These are phyloP conservation scores for Spheniscus mendiculus DNA, from an alignment of 2,113 vertebrate species.

Conservation along the genomic window DNA sequence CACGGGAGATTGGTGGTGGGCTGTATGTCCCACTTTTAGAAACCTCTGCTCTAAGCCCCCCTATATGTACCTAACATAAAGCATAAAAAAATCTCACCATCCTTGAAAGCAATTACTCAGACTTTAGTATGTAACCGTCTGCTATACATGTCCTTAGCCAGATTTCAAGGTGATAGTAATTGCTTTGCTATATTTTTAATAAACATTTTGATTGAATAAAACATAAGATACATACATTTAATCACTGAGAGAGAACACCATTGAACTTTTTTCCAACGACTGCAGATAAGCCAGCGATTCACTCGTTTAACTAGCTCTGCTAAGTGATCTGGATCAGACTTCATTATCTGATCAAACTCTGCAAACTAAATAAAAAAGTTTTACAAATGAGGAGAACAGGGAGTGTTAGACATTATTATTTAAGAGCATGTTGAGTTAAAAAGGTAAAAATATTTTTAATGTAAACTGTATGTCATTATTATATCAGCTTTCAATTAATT, in stretches of 20 bases:
- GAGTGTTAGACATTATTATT: background rate
- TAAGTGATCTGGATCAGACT: constrained; percentile 96
- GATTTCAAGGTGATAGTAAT: background rate
- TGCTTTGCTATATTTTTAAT: background rate
- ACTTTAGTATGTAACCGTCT: background rate
- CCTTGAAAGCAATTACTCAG: background rate
- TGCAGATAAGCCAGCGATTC: constrained; percentile 96
- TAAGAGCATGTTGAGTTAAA: background rate
- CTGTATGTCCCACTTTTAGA: background rate
- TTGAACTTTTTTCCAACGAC: constrained; percentile 98
- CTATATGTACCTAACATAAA: background rate
- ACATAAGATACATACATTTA: constrained; percentile 83
- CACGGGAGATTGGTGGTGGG: fast-evolving
- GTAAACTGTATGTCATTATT: background rate
- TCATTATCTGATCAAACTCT: constrained; percentile 99
- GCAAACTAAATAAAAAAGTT: constrained; percentile 82
- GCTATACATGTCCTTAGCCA: background rate
- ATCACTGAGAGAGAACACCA: constrained; percentile 95
- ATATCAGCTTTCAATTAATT: background rate
- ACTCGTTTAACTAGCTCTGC: constrained; percentile 92
- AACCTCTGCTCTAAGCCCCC: background rate
- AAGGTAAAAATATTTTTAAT: background rate
- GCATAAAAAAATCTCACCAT: background rate
- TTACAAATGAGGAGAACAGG: background rate
- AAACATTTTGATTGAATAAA: background rate